Percentiles rank a stretch among this genome's conserved stretches.
phyloP scores from a whole-genome alignment of 2,888 invertebrate species.

The Polydrusus tereticollis region DNA sequence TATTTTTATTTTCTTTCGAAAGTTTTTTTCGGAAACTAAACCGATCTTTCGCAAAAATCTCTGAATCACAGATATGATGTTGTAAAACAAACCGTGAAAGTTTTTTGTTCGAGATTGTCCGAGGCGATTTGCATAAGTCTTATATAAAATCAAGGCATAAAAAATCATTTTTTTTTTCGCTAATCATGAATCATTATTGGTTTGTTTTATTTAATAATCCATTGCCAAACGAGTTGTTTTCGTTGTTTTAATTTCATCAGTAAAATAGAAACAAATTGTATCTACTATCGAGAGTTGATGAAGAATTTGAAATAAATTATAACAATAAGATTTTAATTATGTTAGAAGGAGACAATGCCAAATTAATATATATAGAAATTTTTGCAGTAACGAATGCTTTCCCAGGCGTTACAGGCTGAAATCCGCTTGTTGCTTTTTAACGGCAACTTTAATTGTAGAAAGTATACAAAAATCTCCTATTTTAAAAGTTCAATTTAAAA shows the following conservation, averaged over 20 bases:
- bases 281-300: not conserved
- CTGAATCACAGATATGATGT: not conserved
- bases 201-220: not conserved
- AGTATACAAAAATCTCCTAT: too few relatives aligned
- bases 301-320: not conserved
- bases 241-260: not conserved
- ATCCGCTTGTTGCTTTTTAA: not conserved
- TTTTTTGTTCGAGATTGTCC: not conserved
- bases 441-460: too few relatives aligned
- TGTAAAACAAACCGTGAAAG: slow-evolving; percentile 9
- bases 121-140: slow-evolving; percentile 8
- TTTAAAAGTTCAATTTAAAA: too few relatives aligned
- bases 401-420: not conserved
- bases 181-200: slow-evolving; percentile 4
- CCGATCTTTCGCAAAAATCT: not conserved
- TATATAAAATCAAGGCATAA: slow-evolving; percentile 5
- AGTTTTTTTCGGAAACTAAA: not conserved
- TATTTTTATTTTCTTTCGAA: not conserved
- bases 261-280: not conserved
- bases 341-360: not conserved
- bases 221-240: slow-evolving; percentile 1
- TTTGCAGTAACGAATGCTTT: not conserved
- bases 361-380: slow-evolving; percentile 6
- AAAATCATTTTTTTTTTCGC: slow-evolving; percentile 9
- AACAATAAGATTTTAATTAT: not conserved